A percentile compares a stretch with the other conserved stretches of the same genome.
Conservation (phyloP, 2,888 invertebrate genomes). For the Elegia similella region DNA sequence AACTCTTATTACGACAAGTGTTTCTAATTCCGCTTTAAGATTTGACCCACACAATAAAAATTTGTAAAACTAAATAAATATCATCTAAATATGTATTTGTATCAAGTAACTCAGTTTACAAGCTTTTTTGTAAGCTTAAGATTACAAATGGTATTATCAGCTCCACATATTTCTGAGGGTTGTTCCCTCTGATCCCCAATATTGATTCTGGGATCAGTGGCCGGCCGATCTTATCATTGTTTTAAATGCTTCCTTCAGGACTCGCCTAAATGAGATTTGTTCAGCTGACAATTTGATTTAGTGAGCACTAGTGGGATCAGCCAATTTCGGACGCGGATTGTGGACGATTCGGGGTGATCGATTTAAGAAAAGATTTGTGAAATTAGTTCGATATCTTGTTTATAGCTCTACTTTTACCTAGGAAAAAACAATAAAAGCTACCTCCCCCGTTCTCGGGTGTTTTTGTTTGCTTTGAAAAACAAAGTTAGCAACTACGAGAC, state of each 20-base stretch:
- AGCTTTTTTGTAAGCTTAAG: too few relatives aligned
- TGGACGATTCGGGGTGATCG: background rate
- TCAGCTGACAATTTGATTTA: slow-evolving; percentile 46
- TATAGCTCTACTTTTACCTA: too few relatives aligned
- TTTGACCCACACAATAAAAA: too few relatives aligned
- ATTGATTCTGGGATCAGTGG: slow-evolving; percentile 69
- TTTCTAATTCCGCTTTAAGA: too few relatives aligned
- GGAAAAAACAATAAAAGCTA: too few relatives aligned
- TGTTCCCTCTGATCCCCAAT: slow-evolving; percentile 61
- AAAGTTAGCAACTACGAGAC: too few relatives aligned
- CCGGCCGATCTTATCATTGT: slow-evolving; percentile 66
- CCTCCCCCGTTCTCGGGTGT: too few relatives aligned
- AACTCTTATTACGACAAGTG: too few relatives aligned
- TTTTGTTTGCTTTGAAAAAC: too few relatives aligned
- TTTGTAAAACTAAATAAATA: too few relatives aligned
- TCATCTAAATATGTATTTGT: too few relatives aligned
- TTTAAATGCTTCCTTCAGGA: slow-evolving; percentile 53
- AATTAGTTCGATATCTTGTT: background rate
- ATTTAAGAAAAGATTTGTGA: background rate
- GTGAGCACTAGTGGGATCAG: slow-evolving; percentile 36
- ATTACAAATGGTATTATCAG: slow-evolving; percentile 30
- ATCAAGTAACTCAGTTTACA: too few relatives aligned
- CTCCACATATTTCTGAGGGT: slow-evolving; percentile 33
- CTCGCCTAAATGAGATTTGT: slow-evolving; percentile 31
- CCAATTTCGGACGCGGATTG: background rate